These are phyloP conservation scores for Ammospiza maritima DNA, from an alignment of 2,797 vertebrate genomes.

Conservation along the genomic window DNA sequence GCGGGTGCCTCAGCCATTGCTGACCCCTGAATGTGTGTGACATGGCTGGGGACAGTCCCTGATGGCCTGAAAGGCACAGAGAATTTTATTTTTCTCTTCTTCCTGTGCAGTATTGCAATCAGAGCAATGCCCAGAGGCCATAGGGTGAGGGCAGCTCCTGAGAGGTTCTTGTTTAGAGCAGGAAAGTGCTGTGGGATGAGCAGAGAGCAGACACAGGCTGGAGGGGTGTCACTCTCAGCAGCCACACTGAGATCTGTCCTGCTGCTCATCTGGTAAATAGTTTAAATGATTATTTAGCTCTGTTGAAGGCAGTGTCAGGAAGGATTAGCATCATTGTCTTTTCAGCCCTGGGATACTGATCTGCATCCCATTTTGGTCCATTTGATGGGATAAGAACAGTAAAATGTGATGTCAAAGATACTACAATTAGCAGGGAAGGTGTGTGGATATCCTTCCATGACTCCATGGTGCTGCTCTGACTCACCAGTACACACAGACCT, in stretches of 20 bases:
- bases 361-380: neutral
- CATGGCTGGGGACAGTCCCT: neutral
- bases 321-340: conserved; percentile 13
- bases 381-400: neutral
- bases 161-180: neutral
- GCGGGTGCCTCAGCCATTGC: neutral
- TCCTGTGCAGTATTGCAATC: neutral
- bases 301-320: neutral
- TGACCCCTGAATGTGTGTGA: fast-evolving
- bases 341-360: neutral
- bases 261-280: conserved; percentile 3
- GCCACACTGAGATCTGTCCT: neutral
- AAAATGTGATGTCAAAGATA: neutral
- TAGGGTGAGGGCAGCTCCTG: neutral
- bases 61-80: neutral
- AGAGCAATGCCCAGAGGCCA: neutral
- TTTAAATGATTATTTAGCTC: neutral
- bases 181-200: neutral
- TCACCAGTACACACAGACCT: neutral
- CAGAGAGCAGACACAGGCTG: neutral
- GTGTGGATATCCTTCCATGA: neutral
- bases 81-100: neutral
- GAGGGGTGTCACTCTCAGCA: neutral
- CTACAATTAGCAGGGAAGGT: neutral
- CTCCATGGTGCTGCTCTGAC: neutral